These are phyloP conservation scores for Kuschelorhynchus macadamiae DNA, from an alignment of 2,888 invertebrate species.

Conservation along the genomic window DNA sequence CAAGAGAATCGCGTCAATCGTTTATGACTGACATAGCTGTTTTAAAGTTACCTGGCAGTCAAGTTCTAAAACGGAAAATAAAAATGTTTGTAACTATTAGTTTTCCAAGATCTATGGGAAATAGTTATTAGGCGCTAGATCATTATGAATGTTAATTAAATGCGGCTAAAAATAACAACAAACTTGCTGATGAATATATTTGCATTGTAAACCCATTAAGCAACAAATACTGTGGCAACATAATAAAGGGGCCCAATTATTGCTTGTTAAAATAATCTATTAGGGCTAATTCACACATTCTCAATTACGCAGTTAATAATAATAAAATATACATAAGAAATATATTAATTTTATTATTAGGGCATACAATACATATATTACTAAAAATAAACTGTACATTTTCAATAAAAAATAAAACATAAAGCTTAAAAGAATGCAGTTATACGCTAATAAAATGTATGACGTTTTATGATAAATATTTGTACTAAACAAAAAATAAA, in stretches of 20 bases:
- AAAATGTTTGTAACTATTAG: too few relatives aligned
- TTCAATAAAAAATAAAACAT: slow-evolving; percentile 46
- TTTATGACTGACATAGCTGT: too few relatives aligned
- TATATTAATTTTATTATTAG: slow-evolving; percentile 51
- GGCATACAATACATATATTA: slow-evolving; percentile 49
- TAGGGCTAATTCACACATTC: slow-evolving; percentile 22
- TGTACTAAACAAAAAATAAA: slow-evolving; percentile 48
- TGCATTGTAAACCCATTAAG: not conserved
- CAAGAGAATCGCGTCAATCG: too few relatives aligned
- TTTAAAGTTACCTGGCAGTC: too few relatives aligned
- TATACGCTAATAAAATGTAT: slow-evolving; percentile 41
- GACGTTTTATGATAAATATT: slow-evolving; percentile 40
- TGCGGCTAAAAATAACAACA: not conserved
- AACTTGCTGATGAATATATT: not conserved
- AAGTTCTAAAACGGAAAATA: too few relatives aligned
- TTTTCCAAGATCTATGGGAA: too few relatives aligned
- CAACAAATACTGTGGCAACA: not conserved
- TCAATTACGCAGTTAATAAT: slow-evolving; percentile 31
- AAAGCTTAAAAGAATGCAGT: slow-evolving; percentile 47
- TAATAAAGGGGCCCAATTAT: slow-evolving; percentile 40
- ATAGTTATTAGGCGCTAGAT: too few relatives aligned
- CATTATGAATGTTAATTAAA: too few relatives aligned
- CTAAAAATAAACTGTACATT: slow-evolving; percentile 51
- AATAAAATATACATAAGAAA: slow-evolving; percentile 42
- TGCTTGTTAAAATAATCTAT: slow-evolving; percentile 42